Conservation (phyloP, 2,113 vertebrate genomes). For the Acrocephalus kingi region DNA sequence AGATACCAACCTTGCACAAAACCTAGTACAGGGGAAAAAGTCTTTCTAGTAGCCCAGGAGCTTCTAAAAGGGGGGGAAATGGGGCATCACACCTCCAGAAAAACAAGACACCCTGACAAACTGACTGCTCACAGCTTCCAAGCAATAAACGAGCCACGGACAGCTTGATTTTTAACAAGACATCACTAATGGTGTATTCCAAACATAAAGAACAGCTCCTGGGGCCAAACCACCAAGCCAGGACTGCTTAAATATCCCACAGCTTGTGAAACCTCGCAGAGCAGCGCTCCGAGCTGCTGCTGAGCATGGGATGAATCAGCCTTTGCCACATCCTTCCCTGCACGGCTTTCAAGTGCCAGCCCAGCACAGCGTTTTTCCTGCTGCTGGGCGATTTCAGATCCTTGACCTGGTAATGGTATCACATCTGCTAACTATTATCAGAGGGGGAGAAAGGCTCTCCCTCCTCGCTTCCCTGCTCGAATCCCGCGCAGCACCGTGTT, state of each 20-base stretch:
- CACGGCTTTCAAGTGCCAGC: neutral
- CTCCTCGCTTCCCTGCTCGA: neutral
- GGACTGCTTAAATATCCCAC: neutral
- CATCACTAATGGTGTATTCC: neutral
- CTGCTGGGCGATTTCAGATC: slow-evolving; percentile 5
- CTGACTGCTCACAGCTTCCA: neutral
- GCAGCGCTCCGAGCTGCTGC: neutral
- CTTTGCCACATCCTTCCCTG: slow-evolving; percentile 9
- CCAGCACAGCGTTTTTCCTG: neutral
- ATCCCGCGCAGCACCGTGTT: neutral
- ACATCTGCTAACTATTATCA: slow-evolving; percentile 50
- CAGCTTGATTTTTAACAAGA: neutral
- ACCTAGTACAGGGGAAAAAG: neutral
- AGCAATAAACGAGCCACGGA: fast-evolving
- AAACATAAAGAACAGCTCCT: neutral
- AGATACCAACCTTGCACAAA: neutral
- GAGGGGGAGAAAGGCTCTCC: neutral
- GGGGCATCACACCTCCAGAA: neutral
- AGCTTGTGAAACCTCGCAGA: neutral
- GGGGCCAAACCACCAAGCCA: neutral
- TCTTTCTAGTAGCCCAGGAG: neutral
- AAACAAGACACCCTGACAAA: neutral
- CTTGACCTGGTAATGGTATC: neutral
- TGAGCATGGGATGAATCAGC: neutral
- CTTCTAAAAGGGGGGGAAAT: neutral